Evolutionary conservation across 2,797 vertebrate species (phyloP).

Genomic region (Phrynocephalus guinanensis): DNA sequence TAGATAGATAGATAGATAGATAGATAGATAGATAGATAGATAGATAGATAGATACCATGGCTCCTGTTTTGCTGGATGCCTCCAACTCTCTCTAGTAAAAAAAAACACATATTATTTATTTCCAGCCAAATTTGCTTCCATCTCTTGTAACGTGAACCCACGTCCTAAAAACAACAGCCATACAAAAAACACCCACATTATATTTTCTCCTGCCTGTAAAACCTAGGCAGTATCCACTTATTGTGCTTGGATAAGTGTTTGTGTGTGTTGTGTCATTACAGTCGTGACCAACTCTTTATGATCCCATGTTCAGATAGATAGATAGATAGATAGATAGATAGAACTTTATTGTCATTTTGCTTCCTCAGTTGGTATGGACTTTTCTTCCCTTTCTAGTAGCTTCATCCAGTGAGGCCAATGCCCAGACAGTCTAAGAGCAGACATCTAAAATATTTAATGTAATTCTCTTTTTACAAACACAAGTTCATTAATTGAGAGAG

Average conservation of each 20-base stretch:
- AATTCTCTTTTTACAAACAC: too few relatives aligned
- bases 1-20: too few relatives aligned
- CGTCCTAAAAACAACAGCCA: background rate
- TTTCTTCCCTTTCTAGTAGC: background rate
- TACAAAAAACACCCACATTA: background rate
- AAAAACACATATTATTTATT: background rate
- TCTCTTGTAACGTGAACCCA: background rate
- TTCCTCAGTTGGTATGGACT: background rate
- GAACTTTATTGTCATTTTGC: background rate
- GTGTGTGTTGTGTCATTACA: too few relatives aligned
- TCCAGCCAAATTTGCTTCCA: background rate
- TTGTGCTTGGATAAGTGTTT: background rate
- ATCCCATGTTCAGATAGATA: too few relatives aligned
- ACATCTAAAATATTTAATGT: too few relatives aligned
- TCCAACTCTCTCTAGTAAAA: background rate
- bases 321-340: too few relatives aligned
- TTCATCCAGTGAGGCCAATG: too few relatives aligned
- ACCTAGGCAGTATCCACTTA: background rate
- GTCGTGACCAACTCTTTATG: too few relatives aligned
- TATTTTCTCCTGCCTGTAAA: background rate
- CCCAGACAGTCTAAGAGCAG: too few relatives aligned
- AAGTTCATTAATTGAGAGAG: too few relatives aligned
- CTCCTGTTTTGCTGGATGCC: conserved; percentile 7
- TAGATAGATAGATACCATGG: too few relatives aligned
- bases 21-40: too few relatives aligned